Base-by-base conservation (phyloP, 2,797 vertebrate species). In the Luscinia luscinia region DNA sequence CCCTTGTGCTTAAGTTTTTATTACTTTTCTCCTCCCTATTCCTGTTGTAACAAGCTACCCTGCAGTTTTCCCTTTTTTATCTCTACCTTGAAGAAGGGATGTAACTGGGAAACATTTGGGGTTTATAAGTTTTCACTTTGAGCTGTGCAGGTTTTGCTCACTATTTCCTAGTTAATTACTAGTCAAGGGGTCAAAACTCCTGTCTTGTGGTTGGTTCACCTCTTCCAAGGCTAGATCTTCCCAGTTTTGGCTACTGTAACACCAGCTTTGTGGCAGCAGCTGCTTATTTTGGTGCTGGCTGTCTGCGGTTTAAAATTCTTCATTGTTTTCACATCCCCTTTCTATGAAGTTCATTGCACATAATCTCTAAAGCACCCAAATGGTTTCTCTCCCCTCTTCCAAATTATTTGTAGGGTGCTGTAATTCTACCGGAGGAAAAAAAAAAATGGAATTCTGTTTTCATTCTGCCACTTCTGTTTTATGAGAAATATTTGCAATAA, bases 301-400 rank as follows among this genome's bases (percentile, higher is more conserved):
- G 20, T 4, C 23, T 52, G 61, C 78, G 15, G 2, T 69, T 28
- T 83, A 48, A 80, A 76, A 59, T 23, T 40, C 13, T 23, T 48
- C 28, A 12, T 43, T 3, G 0, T 45, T 78, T 52, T 57, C 34
- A 41, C 4, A 16, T 36, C 9, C 9, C 23, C 19, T 76, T 76
- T 57, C 21, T 30, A 2, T 54, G 28, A 22, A 0, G 0, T 9
- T 24, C 24, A 34, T 20, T 27, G 30, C 8, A n/a, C 21, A 36
- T 4, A 17, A 10, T 5, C 20, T 7, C 12, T 19, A 23, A 3
- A 38, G 7, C 15, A 19, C 3, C 19, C 2, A 0, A 19, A 17
- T n/a, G 22, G 3, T 34, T 16, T 55, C 26, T 54, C 28, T 51
- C 9, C 3, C 3, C 3, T n/a, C 26, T 49, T 76, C 36, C 17